Evolutionary conservation across 2,888 invertebrate genomes (phyloP).

Genomic region (Melieria crassipennis): DNA sequence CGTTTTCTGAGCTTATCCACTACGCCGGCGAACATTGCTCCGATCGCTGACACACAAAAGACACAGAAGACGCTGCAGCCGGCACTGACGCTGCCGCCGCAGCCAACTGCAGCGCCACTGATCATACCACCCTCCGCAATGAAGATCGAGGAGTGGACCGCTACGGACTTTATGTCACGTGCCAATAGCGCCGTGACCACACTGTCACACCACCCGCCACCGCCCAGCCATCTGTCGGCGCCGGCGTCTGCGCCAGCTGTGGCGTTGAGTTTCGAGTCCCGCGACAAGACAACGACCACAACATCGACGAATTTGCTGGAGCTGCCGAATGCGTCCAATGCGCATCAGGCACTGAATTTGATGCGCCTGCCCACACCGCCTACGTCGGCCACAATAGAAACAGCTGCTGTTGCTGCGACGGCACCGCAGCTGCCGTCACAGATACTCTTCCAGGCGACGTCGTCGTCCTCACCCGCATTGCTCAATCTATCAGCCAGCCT

Average conservation of each 20-base stretch:
- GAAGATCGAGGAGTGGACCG: slow-evolving; percentile 77
- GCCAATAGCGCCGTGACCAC: slow-evolving; percentile 45
- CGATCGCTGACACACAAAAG: slow-evolving; percentile 45
- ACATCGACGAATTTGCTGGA: slow-evolving; percentile 45
- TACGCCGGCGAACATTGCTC: slow-evolving; percentile 45
- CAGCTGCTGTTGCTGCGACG: slow-evolving; percentile 40
- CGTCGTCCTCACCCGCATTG: slow-evolving; percentile 45
- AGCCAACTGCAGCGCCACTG: slow-evolving; percentile 46
- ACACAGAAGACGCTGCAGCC: slow-evolving; percentile 38
- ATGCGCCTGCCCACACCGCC: slow-evolving; percentile 61
- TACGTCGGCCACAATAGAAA: slow-evolving; percentile 58
- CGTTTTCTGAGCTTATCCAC: slow-evolving; percentile 54
- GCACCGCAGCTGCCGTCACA: slow-evolving; percentile 46
- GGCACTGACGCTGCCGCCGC: slow-evolving; percentile 42
- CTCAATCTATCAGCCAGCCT: slow-evolving; percentile 45
- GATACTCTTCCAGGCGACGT: slow-evolving; percentile 48
- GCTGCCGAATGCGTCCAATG: slow-evolving; percentile 40
- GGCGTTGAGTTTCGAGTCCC: slow-evolving; percentile 42
- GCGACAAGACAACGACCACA: slow-evolving; percentile 44
- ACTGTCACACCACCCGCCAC: neutral
- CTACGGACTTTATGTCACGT: slow-evolving; percentile 44
- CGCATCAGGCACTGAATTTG: slow-evolving; percentile 57
- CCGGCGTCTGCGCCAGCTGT: slow-evolving; percentile 34
- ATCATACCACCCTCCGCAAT: slow-evolving; percentile 67
- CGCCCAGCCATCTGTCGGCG: slow-evolving; percentile 45